A percentile compares a stretch with the other conserved stretches of the same genome.
Conservation (phyloP, 2,888 invertebrate genomes). For the Amphipyra berbera region DNA sequence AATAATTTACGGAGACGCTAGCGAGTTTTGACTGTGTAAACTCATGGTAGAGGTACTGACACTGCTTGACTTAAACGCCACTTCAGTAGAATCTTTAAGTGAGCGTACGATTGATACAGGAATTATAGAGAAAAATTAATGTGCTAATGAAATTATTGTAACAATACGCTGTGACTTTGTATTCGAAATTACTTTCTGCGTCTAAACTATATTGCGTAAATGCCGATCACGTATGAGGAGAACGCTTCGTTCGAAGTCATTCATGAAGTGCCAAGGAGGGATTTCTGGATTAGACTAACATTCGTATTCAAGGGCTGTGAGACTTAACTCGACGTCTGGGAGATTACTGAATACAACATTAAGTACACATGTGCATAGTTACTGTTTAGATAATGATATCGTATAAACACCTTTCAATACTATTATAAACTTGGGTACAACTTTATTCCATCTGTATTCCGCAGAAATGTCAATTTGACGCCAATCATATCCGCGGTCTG, state of each 20-base stretch:
- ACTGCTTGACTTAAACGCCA: conserved; percentile 14
- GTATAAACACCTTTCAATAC: neutral
- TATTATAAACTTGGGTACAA: conserved; percentile 6
- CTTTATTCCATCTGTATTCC: conserved; percentile 28
- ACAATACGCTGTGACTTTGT: conserved; percentile 3
- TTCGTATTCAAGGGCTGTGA: conserved; percentile 48
- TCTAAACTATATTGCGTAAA: conserved; percentile 38
- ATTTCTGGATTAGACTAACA: conserved; percentile 56
- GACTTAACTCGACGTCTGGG: conserved; percentile 30
- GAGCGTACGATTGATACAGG: conserved; percentile 11
- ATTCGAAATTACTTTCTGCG: conserved; percentile 27
- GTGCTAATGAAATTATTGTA: neutral
- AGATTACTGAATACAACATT: conserved; percentile 21
- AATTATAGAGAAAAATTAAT: neutral
- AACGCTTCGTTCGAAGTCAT: conserved; percentile 58
- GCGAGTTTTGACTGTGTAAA: no score
- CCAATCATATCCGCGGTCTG: conserved; percentile 62
- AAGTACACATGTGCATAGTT: conserved; percentile 3
- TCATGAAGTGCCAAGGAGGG: conserved; percentile 59
- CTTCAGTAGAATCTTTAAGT: conserved; percentile 4
- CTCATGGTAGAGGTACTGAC: no score
- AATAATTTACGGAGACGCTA: no score
- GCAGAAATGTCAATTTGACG: conserved; percentile 49
- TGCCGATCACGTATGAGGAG: conserved; percentile 58
- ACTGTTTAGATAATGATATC: neutral